Base-by-base conservation (phyloP, 2,888 invertebrate genomes). In the Chymomyza caudatula region DNA sequence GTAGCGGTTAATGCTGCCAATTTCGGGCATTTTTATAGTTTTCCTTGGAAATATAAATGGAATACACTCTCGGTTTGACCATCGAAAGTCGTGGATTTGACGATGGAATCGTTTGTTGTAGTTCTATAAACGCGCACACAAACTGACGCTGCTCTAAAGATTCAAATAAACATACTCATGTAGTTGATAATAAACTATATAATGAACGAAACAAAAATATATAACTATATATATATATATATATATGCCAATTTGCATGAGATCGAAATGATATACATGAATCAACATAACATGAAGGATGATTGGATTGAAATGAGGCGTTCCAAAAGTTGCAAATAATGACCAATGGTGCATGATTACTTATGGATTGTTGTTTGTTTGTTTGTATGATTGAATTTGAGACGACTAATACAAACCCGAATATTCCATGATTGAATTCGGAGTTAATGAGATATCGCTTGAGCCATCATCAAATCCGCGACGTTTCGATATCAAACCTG, bases 401-500 rank as follows among this genome's bases (percentile, higher is more conserved):
- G 74, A 64, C 72, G 71, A 51, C 60, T 67, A 73, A 87, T 89
- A 89, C 92, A 92, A 90, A 95, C 95, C 95, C 87, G 94, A 95
- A 91, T 96, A 96, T 90, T 96, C 96, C 94, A 95, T 94, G 93
- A 95, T 96, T 87, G 95, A 96, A 91, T 94, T 95, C 85, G 94
- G 94, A 72, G 95, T 95, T 85, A 95, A 95, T 88, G 95, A 95
- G 87, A 96, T 95, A 92, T 96, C 96, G 90, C 96, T 96, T 87
- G 94, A 93, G 76, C 94, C 94, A 88, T 95, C 95, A 88, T 95
- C 95, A 87, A 94, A 94, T 79, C 93, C 92, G 82, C 92, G 91
- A 77, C 91, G 90, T 91, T 93, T 95, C 88, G 94, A 94, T 93
- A 94, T 95, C 89, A 93, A 93, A 89, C 94, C 95, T 79, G 95